Conservation (phyloP, 2,113 vertebrate genomes). For the Urocolius indicus region DNA sequence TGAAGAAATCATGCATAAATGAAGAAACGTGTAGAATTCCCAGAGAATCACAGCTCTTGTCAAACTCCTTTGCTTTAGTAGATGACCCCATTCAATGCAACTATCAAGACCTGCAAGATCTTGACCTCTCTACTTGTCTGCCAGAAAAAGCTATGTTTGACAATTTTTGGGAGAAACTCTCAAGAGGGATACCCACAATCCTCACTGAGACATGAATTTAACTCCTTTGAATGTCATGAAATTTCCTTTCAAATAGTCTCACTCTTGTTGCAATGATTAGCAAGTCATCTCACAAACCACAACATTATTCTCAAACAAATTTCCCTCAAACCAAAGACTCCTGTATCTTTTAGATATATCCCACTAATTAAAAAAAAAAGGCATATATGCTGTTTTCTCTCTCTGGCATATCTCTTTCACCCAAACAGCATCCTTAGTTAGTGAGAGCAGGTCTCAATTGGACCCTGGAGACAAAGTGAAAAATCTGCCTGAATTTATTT, state of each 20-base stretch:
- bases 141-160: background rate
- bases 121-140: background rate
- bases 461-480: background rate
- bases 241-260: background rate
- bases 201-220: background rate
- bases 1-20: background rate
- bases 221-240: background rate
- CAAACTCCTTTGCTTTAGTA: background rate
- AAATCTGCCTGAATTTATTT: background rate
- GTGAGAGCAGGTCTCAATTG: background rate
- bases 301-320: background rate
- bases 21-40: background rate
- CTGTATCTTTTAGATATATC: background rate
- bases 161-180: background rate
- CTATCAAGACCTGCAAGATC: background rate
- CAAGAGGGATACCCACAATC: background rate
- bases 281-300: background rate
- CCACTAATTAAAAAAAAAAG: background rate
- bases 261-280: background rate
- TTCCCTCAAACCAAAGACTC: background rate
- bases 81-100: background rate
- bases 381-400: background rate
- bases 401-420: background rate
- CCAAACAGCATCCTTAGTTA: background rate
- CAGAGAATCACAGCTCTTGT: background rate